A percentile compares a stretch with the other conserved stretches of the same genome.
Evolutionary conservation across 2,797 vertebrate species (phyloP).

Genomic region (Characodon lateralis): DNA sequence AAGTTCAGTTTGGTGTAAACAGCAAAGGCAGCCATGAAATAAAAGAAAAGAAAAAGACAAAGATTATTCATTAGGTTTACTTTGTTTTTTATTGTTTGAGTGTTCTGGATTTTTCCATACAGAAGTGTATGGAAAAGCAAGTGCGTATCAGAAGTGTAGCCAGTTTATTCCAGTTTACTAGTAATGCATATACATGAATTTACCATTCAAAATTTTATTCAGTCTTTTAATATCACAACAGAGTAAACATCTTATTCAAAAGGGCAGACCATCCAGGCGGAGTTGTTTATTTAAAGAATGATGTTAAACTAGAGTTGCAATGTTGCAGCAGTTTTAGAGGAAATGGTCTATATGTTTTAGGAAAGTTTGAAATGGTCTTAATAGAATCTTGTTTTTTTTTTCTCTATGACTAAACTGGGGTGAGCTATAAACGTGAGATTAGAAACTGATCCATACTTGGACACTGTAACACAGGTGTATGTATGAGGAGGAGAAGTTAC

Average conservation of each 20-base stretch:
- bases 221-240: slow-evolving; percentile 12
- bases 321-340: not conserved
- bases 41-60: too few species aligned
- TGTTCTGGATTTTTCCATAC: too few species aligned
- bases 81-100: too few species aligned
- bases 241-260: slow-evolving; percentile 19
- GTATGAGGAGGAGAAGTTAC: slow-evolving; percentile 21
- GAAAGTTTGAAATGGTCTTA: slow-evolving; percentile 15
- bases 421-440: slow-evolving; percentile 22
- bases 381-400: slow-evolving; percentile 27
- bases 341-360: slow-evolving; percentile 9
- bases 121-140: too few species aligned
- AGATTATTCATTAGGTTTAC: too few species aligned
- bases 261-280: slow-evolving; percentile 22
- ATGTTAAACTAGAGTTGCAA: slow-evolving; percentile 9
- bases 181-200: slow-evolving; percentile 30
- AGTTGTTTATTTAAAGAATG: slow-evolving; percentile 9
- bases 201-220: slow-evolving; percentile 23
- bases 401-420: slow-evolving; percentile 15
- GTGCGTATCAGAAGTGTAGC: too few species aligned
- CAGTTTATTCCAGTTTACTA: not conserved
- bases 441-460: slow-evolving; percentile 52
- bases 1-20: too few species aligned
- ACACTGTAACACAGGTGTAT: slow-evolving; percentile 20
- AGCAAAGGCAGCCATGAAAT: too few species aligned